These are phyloP conservation scores for Promerops cafer DNA, from an alignment of 2,113 vertebrate genomes.

Conservation along the genomic window DNA sequence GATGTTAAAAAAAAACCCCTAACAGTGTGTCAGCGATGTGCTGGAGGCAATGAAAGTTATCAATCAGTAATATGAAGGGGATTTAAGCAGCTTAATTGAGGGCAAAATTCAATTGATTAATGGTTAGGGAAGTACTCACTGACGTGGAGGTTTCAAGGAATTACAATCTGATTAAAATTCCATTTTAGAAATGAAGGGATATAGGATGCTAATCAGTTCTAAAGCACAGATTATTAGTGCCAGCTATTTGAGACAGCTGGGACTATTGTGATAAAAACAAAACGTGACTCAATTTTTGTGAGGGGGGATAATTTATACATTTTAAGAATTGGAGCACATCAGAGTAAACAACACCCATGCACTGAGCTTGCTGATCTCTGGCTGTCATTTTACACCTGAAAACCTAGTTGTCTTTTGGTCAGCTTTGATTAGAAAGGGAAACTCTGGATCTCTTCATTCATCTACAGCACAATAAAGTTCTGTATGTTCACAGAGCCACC, in stretches of 20 bases:
- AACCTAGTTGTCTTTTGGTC: not conserved
- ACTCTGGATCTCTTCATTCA: not conserved
- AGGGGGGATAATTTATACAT: not conserved
- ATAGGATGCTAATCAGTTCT: conserved; percentile 62
- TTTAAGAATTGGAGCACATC: not conserved
- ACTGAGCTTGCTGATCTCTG: not conserved
- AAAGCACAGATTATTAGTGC: conserved; percentile 49
- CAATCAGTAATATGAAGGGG: conserved; percentile 54
- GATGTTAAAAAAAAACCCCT: not conserved
- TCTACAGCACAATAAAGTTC: not conserved
- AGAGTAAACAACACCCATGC: not conserved
- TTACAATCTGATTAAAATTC: conserved; percentile 67
- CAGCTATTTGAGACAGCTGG: conserved; percentile 48
- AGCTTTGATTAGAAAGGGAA: not conserved
- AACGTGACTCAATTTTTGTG: not conserved
- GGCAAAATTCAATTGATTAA: conserved; percentile 64
- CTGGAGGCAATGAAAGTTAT: conserved; percentile 53
- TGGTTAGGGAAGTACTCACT: conserved; percentile 40
- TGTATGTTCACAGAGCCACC: not conserved
- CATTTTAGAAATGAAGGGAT: conserved; percentile 65
- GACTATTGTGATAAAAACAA: conserved; percentile 30
- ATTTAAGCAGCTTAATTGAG: conserved; percentile 60
- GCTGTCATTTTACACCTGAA: not conserved
- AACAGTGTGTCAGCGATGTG: not conserved
- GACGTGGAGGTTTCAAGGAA: conserved; percentile 49